Percentiles rank a stretch among this genome's conserved stretches.
Evolutionary conservation across 2,113 vertebrate genomes (phyloP).

Genomic region (Pedetes capensis): DNA sequence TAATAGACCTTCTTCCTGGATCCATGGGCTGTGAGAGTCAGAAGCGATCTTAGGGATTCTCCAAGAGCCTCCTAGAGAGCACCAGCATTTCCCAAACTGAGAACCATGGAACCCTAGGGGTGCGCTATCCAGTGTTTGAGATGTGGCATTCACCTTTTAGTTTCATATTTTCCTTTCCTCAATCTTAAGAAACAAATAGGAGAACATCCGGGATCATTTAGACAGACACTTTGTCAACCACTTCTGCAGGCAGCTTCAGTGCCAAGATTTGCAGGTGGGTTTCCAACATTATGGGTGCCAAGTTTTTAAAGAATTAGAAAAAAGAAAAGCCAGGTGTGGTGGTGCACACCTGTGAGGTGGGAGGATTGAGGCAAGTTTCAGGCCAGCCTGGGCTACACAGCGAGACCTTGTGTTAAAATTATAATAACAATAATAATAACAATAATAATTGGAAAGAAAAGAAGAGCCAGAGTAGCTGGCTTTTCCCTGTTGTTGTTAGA

Average conservation of each 20-base stretch:
- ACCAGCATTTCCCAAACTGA: neutral
- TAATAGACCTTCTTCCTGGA: neutral
- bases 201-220: neutral
- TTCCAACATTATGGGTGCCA: neutral
- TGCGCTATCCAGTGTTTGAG: neutral
- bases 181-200: neutral
- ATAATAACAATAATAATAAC: too few relatives aligned
- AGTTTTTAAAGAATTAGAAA: slow-evolving; percentile 11
- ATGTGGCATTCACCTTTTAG: neutral
- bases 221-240: neutral
- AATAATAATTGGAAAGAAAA: too few relatives aligned
- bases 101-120: neutral
- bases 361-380: too few relatives aligned
- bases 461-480: too few relatives aligned
- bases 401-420: too few relatives aligned
- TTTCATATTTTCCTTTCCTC: neutral
- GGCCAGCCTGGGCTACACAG: too few relatives aligned
- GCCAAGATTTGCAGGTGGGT: neutral
- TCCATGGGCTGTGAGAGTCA: neutral
- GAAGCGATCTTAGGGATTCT: neutral
- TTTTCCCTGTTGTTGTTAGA: too few relatives aligned
- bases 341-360: too few relatives aligned
- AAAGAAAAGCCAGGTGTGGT: neutral
- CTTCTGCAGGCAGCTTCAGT: neutral
- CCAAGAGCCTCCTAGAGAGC: neutral